These are phyloP conservation scores for Muraenolepis orangiensis DNA, from an alignment of 2,797 vertebrate genomes.

Conservation along the genomic window DNA sequence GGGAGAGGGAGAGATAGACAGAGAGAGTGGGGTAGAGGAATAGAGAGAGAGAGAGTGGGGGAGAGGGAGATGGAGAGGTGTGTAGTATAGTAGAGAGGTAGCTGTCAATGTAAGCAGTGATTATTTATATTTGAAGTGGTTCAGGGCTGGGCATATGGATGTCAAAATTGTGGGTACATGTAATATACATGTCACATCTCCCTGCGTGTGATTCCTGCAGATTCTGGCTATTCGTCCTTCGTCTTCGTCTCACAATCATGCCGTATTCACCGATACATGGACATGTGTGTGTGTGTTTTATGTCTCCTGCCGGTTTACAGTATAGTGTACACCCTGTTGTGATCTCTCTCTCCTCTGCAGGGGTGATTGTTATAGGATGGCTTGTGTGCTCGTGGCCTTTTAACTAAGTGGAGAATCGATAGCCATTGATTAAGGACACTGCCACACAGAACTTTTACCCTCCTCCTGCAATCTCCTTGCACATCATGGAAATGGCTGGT, in stretches of 20 bases:
- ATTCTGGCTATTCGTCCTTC: no score
- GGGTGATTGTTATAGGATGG: conserved; percentile 23
- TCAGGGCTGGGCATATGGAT: neutral
- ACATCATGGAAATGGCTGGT: neutral
- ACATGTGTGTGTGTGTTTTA: neutral
- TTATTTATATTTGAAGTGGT: conserved; percentile 25
- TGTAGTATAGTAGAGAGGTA: conserved; percentile 21
- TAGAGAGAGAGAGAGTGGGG: neutral
- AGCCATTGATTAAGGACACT: conserved; percentile 53
- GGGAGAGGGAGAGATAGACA: conserved; percentile 32
- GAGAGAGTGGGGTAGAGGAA: conserved; percentile 8
- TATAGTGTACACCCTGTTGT: neutral
- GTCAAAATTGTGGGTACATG: neutral
- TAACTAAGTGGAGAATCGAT: conserved; percentile 68
- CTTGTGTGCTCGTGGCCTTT: conserved; percentile 32
- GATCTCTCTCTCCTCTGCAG: conserved; percentile 15
- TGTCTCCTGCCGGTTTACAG: neutral
- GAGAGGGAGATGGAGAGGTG: conserved; percentile 27
- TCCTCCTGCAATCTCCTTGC: conserved; percentile 16
- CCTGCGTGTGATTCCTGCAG: no score
- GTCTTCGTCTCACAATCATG: no score
- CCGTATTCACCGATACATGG: no score
- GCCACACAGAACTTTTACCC: conserved; percentile 32
- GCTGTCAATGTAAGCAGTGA: conserved; percentile 38
- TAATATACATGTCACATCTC: no score